These are phyloP conservation scores for Sympetrum striolatum DNA, from an alignment of 2,888 invertebrate species.

Conservation along the genomic window DNA sequence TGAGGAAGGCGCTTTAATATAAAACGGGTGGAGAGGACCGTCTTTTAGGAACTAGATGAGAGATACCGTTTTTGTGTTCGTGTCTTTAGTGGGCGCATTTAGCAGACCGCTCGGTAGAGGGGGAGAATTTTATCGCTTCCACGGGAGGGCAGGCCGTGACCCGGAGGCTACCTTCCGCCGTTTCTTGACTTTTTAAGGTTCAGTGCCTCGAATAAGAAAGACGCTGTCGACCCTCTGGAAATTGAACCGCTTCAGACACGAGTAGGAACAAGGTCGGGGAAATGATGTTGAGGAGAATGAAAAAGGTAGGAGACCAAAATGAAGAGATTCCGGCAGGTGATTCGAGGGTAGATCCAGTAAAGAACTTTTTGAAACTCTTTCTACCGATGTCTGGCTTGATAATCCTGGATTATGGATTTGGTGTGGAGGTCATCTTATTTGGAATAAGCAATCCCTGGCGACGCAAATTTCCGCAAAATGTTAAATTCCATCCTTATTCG, in stretches of 20 bases:
- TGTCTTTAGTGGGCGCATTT: not conserved
- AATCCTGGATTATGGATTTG: not conserved
- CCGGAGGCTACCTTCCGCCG: not conserved
- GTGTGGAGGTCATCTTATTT: too few relatives aligned
- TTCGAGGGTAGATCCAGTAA: not conserved
- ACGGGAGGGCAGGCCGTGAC: conserved; percentile 22
- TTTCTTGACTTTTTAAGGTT: conserved; percentile 10
- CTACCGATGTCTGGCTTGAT: not conserved
- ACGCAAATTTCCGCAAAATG: too few relatives aligned
- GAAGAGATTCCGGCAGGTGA: not conserved
- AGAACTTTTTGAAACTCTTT: not conserved
- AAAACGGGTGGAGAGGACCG: too few relatives aligned
- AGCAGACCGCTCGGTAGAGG: not conserved
- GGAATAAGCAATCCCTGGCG: too few relatives aligned
- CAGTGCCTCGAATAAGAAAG: not conserved
- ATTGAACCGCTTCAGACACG: conserved; percentile 9
- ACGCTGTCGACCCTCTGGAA: conserved; percentile 16
- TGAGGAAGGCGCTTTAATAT: too few relatives aligned
- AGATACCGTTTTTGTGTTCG: not conserved
- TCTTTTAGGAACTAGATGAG: too few relatives aligned
- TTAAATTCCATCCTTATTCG: too few relatives aligned
- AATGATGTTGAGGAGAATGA: not conserved
- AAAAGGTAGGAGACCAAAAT: not conserved
- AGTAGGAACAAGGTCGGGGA: conserved; percentile 8
- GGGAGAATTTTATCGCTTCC: not conserved